Base-by-base conservation (phyloP, 2,888 invertebrate species). In the Neria commutata region DNA sequence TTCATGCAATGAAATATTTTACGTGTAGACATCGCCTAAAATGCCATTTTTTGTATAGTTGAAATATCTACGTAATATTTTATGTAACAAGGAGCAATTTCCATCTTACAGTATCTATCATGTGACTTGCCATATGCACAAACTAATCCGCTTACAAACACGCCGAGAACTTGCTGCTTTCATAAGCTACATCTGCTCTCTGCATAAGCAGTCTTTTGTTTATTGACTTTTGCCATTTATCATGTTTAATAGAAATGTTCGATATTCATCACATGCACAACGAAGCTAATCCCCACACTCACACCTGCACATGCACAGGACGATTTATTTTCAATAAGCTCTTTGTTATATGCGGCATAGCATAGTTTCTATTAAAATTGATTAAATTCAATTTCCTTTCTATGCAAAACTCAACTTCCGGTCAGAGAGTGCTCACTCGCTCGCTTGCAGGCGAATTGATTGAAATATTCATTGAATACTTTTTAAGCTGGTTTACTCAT, bases 391-490 rank as follows among this genome's bases (percentile, higher is more conserved):
- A 68, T 68, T 68, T 68, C 68, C 68, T 67, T 47, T 47, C 49
- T 49, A 34, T 54, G 48, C 49, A 26, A 16, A 29, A 48, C 11
- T 14, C 14, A 47, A 50, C n/a, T n/a, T n/a, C n/a, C n/a, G n/a
- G n/a, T n/a, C n/a, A n/a, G n/a, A n/a, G n/a, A n/a, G n/a, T n/a
- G n/a, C n/a, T n/a, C n/a, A n/a, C n/a, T n/a, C n/a, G n/a, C n/a
- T n/a, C n/a, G n/a, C n/a, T n/a, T n/a, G n/a, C 52, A 25, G 45
- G 17, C 58, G 61, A 67, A 72, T 74, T 73, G 76, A 73, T 74
- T 75, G 69, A 73, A 75, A 76, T 74, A 76, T 74, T 76, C 76
- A 76, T 76, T 76, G 76, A 73, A 75, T 71, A 76, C 73, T 75
- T 74, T 70, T 67, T 73, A 76, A 73, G 73, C 73, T 73, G 73